Percentiles rank a stretch among this genome's conserved stretches.
Evolutionary conservation across 1,140 invertebrate species (phyloP).

Genomic region (Drosophila nigrodunni): DNA sequence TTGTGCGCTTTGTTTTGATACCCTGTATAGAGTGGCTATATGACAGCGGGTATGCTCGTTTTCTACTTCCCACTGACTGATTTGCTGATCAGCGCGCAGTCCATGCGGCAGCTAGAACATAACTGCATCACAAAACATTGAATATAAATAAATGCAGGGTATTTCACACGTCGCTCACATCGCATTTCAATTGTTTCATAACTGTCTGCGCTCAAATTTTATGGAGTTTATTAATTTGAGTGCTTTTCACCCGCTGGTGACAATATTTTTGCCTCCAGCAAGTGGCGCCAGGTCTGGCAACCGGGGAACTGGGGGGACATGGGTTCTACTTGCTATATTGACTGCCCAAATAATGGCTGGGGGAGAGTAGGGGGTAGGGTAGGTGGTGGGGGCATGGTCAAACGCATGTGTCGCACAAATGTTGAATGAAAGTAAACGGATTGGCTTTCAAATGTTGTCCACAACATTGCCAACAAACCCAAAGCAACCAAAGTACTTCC

Average conservation of each 20-base stretch:
- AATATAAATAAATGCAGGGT: background rate
- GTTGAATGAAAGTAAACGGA: conserved; percentile 78
- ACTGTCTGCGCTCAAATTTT: conserved; percentile 79
- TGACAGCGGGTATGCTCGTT: background rate
- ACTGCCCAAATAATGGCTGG: conserved; percentile 41
- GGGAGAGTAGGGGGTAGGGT: background rate
- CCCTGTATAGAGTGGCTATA: background rate
- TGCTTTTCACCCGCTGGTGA: conserved; percentile 75
- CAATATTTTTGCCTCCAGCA: conserved; percentile 43
- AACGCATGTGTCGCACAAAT: conserved; percentile 79
- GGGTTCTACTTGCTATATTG: conserved; percentile 73
- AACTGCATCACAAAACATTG: too few species aligned
- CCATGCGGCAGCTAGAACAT: too few species aligned
- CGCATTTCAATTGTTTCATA: conserved; percentile 56
- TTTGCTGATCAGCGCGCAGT: background rate
- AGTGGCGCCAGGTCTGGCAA: background rate
- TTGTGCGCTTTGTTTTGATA: conserved; percentile 24
- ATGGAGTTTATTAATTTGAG: conserved; percentile 83
- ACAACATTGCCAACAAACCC: conserved; percentile 4
- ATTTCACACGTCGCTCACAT: background rate
- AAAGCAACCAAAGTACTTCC: background rate
- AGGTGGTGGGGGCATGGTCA: conserved; percentile 13
- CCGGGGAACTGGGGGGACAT: background rate
- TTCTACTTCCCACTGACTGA: too few species aligned
- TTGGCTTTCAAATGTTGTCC: conserved; percentile 70